Conservation (phyloP, 2,888 invertebrate species). For the Eurytoma californica region DNA sequence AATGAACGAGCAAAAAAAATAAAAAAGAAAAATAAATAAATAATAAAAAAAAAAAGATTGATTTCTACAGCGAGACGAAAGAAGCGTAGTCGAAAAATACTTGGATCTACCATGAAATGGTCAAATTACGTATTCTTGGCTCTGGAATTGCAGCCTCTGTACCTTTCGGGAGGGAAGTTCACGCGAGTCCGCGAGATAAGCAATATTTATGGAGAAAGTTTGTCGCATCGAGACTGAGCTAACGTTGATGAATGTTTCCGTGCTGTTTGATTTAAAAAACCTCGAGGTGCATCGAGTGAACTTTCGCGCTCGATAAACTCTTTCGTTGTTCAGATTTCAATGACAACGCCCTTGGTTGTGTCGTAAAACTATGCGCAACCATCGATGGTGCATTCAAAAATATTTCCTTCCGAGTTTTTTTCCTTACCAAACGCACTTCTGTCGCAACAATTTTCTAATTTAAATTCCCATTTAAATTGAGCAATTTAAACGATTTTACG, state of each 20-base stretch:
- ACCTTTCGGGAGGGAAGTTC: constrained; percentile 35
- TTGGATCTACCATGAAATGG: neutral
- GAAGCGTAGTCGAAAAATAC: no score
- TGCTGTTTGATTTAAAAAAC: constrained; percentile 58
- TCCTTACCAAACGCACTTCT: no score
- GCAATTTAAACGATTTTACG: no score
- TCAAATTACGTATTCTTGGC: constrained; percentile 45
- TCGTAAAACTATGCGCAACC: constrained; percentile 18
- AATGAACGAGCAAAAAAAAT: no score
- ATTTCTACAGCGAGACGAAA: no score
- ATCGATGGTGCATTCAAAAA: no score
- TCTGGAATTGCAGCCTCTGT: constrained; percentile 35
- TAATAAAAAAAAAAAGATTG: no score
- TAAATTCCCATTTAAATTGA: no score
- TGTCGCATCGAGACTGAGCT: constrained; percentile 47
- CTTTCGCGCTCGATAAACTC: constrained; percentile 59
- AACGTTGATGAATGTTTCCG: constrained; percentile 57
- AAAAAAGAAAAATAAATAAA: no score
- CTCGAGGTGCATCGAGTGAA: constrained; percentile 39
- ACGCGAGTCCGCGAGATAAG: constrained; percentile 48
- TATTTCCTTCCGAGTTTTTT: no score
- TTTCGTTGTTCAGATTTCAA: constrained; percentile 32
- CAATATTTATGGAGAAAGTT: constrained; percentile 57
- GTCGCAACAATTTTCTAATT: no score
- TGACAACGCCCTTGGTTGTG: neutral